A percentile compares a stretch with the other conserved stretches of the same genome.
Evolutionary conservation across 2,888 invertebrate genomes (phyloP).

Genomic region (Branchinecta sandiegonensis): DNA sequence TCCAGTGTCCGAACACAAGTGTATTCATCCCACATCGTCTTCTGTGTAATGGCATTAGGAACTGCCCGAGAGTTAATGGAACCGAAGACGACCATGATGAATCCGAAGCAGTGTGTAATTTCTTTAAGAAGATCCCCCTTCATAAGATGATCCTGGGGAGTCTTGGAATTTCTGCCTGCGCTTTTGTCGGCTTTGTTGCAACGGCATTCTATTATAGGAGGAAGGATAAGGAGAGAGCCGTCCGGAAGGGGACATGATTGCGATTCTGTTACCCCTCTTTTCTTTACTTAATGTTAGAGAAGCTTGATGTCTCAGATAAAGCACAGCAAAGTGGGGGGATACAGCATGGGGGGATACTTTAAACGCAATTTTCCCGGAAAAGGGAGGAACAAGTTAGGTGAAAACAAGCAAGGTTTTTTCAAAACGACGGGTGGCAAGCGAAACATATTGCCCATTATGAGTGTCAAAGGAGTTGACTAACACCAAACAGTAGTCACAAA

Average conservation of each 20-base stretch:
- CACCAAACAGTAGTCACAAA: no score
- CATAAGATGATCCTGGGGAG: conserved; percentile 5
- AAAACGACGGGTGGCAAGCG: no score
- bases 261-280: no score
- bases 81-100: not conserved
- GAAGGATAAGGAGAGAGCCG: not conserved
- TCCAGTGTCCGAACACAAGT: conserved; percentile 2
- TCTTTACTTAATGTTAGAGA: no score
- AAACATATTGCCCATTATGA: no score
- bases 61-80: conserved; percentile 2
- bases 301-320: no score
- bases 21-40: conserved; percentile 13
- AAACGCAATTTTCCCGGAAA: no score
- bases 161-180: conserved; percentile 11
- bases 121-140: conserved; percentile 1
- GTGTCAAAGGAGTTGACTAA: no score
- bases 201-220: not conserved
- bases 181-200: not conserved
- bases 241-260: not conserved
- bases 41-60: not conserved
- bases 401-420: no score
- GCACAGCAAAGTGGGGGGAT: no score
- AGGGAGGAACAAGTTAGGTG: no score
- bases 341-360: no score
- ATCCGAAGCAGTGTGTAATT: conserved; percentile 12